Base-by-base conservation (phyloP, 2,797 vertebrate genomes). In the Peromyscus attwateri region DNA sequence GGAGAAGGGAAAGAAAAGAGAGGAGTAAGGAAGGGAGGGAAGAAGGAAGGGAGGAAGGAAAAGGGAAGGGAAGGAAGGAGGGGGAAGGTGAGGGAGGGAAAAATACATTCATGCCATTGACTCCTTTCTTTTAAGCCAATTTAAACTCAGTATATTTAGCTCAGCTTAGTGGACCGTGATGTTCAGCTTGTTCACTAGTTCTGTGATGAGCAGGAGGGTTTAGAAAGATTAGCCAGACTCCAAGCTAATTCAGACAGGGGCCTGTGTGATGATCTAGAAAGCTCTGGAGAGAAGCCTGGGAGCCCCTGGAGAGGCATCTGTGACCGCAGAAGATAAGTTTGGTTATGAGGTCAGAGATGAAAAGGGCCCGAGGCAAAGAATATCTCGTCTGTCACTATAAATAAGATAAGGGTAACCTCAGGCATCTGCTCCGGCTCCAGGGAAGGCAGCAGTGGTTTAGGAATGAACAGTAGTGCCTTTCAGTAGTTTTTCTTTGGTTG, bases 311-410 rank as follows among this genome's bases (percentile, higher is more conserved):
- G 82, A 95, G 70, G 91, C 49, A 64, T 0, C 0, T 94, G 9
- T 88, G 81, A 76, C 66, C 89, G 68, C 14, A 34, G 19, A 14
- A 93, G 25, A 57, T 94, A 90, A 40, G 2, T 80, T 37, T 23
- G 83, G 60, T 95, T 57, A 17, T 29, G 91, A 80, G 94, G 62
- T 57, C 62, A 62, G 81, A 97, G 6, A 88, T 94, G 88, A 91
- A 93, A 31, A 88, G 5, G 60, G 0, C 23, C 34, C 16, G 79
- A 85, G 5, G 27, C 90, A 81, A 93, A 87, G 43, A 89, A 2
- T 21, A 43, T 60, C 55, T 84, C 43, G 60, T 87, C 92, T 84
- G 77, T n/a, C 75, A 88, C n/a, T 64, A 73, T 87, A 96, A 76
- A 82, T 6, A 95, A 77, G 68, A 52, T 83, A 81, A 95, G 17